Percentiles rank a stretch among this genome's conserved stretches.
Conservation (phyloP, 2,113 vertebrate species). For the Hyperopisus bebe region DNA sequence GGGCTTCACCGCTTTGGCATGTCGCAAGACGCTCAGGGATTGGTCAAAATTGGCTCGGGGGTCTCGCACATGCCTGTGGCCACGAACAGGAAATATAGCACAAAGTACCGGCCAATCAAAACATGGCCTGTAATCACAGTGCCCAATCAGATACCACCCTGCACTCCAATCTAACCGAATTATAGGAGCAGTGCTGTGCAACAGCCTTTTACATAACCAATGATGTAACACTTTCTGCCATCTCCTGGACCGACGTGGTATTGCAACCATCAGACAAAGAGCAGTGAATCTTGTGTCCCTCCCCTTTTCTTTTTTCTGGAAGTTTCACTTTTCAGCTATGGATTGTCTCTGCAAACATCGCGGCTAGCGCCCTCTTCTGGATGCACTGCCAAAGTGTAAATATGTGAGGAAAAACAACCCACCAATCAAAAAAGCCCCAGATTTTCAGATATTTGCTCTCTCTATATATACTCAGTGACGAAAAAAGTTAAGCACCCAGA, state of each 20-base stretch:
- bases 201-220: not conserved
- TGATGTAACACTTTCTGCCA: constrained; percentile 20
- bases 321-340: constrained; percentile 15
- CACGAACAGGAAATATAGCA: not conserved
- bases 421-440: not conserved
- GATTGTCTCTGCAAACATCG: not conserved
- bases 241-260: constrained; percentile 36
- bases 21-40: constrained; percentile 75
- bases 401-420: not conserved
- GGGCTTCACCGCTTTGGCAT: constrained; percentile 74
- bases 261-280: constrained; percentile 15
- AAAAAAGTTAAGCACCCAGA: too few species aligned
- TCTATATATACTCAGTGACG: not conserved
- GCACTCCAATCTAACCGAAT: not conserved
- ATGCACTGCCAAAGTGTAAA: not conserved
- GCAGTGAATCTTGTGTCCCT: not conserved
- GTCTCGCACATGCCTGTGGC: constrained; percentile 78
- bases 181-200: not conserved
- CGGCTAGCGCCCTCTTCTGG: constrained; percentile 19
- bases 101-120: not conserved
- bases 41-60: constrained; percentile 86
- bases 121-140: not conserved
- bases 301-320: constrained; percentile 4
- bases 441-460: not conserved
- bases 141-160: not conserved